phyloP scores from a whole-genome alignment of 2,797 vertebrate genomes.

The Squalus acanthias region DNA sequence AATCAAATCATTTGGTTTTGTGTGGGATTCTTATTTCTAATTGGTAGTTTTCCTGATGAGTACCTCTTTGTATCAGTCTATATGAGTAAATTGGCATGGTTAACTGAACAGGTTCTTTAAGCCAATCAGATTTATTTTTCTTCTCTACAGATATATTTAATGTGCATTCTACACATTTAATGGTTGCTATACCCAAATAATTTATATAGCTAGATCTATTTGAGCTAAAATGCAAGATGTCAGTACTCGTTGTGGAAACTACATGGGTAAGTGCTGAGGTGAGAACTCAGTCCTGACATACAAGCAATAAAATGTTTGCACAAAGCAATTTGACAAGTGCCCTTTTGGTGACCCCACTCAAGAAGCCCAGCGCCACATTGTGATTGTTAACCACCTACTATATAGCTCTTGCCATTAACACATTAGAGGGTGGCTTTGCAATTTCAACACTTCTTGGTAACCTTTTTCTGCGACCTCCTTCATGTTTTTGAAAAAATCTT shows the following conservation, averaged over 20 bases:
- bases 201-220: background rate
- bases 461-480: background rate
- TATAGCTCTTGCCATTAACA: background rate
- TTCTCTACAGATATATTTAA: background rate
- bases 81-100: background rate
- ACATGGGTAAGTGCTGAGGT: conserved; percentile 9
- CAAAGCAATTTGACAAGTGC: background rate
- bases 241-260: background rate
- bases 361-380: background rate
- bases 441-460: background rate
- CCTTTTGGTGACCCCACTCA: conserved; percentile 13
- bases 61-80: background rate
- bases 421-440: background rate
- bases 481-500: background rate
- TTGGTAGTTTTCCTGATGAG: background rate
- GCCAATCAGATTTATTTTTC: background rate
- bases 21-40: background rate
- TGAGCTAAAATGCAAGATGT: background rate
- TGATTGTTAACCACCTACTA: background rate
- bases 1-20: background rate
- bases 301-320: background rate
- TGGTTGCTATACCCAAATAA: background rate
- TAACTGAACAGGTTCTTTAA: background rate
- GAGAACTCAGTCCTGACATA: background rate
- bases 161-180: background rate